Base-by-base conservation (phyloP, 92 coral and sea anemone species). In the Phymanthus crucifer region DNA sequence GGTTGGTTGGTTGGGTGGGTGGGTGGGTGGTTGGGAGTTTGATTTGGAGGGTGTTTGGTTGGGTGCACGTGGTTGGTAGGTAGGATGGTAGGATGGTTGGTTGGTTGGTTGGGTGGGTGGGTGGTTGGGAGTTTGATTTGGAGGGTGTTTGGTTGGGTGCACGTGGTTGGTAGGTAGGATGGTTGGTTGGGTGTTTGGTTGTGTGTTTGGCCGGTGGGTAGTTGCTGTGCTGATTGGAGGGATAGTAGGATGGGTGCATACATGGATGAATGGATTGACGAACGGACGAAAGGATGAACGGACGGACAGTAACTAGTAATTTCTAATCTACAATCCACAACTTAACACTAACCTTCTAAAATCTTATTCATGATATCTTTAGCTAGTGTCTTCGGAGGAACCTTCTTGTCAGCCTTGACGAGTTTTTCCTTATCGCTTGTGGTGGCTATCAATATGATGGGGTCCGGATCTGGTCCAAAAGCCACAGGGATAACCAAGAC, bases 401-500 rank as follows among this genome's bases (percentile, higher is more conserved):
- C 78, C 4, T 47, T 80, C 24, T 85, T 89, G 32, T 84, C 82
- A 21, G 91, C 76, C 40, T 50, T 73, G 72, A 94, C 88, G n/a
- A 92, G 33, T 40, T 94, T 82, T 2, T 24, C 82, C 40, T 76
- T 83, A 35, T 81, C 64, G 50, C 89, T 81, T 24, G 92, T 83
- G 21, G 84, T 72, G 38, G 76, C 54, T 74, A 61, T 73, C 71
- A 91, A 68, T 58, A 78, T 66, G 6, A 43, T 61, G 38, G 78
- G 81, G 75, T 84, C 89, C 18, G 90, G 83, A 40, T 89, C 90
- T 3, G 83, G 71, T 40, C 97, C 97, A 40, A 92, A 74, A 61
- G 90, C 90, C 50, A 92, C 97, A 2, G 88, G 90, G 32, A 92
- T 86, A 32, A 94, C 80, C 12, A 81, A 56, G 23, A 94, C 84